Percentiles rank a stretch among this genome's conserved stretches.
These are phyloP conservation scores for Thalassaphorura encarpata DNA, from an alignment of 1,140 invertebrate species.

Conservation along the genomic window DNA sequence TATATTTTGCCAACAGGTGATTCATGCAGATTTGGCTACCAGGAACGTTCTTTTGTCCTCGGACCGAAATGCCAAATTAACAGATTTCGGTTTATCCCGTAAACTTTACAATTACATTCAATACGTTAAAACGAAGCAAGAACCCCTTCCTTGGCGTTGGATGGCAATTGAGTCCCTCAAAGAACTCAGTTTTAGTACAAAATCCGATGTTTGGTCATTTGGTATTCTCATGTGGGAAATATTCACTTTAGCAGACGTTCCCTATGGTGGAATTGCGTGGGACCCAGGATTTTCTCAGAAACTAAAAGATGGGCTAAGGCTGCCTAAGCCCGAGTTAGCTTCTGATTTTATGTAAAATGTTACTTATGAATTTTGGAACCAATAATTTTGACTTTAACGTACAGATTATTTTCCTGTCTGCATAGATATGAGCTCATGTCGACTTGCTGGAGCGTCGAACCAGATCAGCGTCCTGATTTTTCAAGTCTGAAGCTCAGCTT, in stretches of 20 bases:
- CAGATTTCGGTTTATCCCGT: conserved; percentile 1
- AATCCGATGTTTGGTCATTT: conserved; percentile 77
- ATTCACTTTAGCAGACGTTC: conserved; percentile 49
- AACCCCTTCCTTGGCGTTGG: conserved; percentile 60
- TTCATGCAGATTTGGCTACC: conserved; percentile 5
- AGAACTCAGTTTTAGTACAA: conserved; percentile 63
- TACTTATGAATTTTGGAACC: too few species aligned
- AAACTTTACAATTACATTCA: conserved; percentile 2
- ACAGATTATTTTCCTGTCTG: too few species aligned
- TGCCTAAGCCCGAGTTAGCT: neutral
- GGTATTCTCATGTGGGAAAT: conserved; percentile 81
- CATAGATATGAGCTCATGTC: too few species aligned
- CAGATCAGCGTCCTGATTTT: too few species aligned
- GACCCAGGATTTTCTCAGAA: neutral
- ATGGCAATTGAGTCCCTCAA: conserved; percentile 76
- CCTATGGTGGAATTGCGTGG: neutral
- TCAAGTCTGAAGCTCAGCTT: too few species aligned
- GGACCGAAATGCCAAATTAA: neutral
- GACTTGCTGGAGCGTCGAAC: too few species aligned
- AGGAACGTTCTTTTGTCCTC: neutral
- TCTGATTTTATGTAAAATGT: neutral
- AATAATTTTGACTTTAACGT: too few species aligned
- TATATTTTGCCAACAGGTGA: too few species aligned
- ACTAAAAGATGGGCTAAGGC: neutral
- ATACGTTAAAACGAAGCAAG: conserved; percentile 29